These are phyloP conservation scores for Caenorhabditis sp. DNA, from an alignment of 2,888 invertebrate species.

Conservation along the genomic window DNA sequence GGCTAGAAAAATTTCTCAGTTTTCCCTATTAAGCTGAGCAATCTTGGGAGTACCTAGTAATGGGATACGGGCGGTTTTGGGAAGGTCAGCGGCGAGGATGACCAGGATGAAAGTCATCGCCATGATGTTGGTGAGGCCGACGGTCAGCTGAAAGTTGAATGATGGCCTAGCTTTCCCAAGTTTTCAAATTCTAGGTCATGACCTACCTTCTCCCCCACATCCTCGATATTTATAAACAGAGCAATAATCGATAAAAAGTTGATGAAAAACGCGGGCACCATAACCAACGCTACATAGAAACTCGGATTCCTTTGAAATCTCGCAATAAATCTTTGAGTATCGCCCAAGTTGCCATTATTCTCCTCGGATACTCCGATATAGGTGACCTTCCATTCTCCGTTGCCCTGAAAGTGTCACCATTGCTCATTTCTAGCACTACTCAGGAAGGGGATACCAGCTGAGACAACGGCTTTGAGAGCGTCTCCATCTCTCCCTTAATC, in stretches of 20 bases:
- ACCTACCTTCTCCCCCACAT: slow-evolving; percentile 24
- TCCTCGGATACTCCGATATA: slow-evolving; percentile 38
- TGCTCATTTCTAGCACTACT: background rate
- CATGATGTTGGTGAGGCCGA: slow-evolving; percentile 66
- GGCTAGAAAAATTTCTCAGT: slow-evolving; percentile 6
- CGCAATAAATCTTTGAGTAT: slow-evolving; percentile 35
- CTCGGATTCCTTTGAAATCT: slow-evolving; percentile 53
- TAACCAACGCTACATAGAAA: slow-evolving; percentile 59
- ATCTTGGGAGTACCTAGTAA: slow-evolving; percentile 2
- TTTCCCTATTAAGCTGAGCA: background rate
- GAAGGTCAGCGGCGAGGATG: slow-evolving; percentile 60
- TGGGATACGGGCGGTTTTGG: slow-evolving; percentile 52
- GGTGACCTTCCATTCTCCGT: slow-evolving; percentile 59
- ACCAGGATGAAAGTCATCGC: slow-evolving; percentile 65
- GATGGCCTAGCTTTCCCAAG: too few species aligned
- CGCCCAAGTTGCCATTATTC: background rate
- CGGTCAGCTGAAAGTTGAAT: slow-evolving; percentile 33
- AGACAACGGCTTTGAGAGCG: slow-evolving; percentile 7
- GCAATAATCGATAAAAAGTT: slow-evolving; percentile 56
- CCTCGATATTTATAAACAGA: slow-evolving; percentile 41
- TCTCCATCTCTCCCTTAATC: slow-evolving; percentile 13
- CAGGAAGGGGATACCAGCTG: slow-evolving; percentile 1
- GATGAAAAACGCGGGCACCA: slow-evolving; percentile 60
- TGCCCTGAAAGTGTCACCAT: slow-evolving; percentile 36
- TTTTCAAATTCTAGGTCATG: background rate